phyloP scores from a whole-genome alignment of 1,140 invertebrate genomes.

The Drosophila malerkotliana region DNA sequence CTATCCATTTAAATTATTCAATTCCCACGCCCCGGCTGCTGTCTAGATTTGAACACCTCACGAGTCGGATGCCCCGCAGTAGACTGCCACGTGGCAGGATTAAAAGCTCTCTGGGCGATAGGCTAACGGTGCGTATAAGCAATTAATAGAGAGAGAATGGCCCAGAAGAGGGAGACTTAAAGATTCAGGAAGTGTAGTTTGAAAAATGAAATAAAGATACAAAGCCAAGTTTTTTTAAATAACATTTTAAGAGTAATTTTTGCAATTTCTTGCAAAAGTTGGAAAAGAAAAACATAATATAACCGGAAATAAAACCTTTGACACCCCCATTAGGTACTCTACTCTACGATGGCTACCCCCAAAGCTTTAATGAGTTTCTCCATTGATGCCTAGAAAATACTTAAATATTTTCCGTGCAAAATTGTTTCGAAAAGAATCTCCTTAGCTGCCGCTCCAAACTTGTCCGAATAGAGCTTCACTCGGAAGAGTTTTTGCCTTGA shows the following conservation, averaged over 20 bases:
- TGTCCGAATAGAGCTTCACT: constrained; percentile 15
- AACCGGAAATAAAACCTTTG: too few relatives aligned
- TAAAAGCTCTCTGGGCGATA: constrained; percentile 39
- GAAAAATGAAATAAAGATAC: neutral
- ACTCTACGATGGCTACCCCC: neutral
- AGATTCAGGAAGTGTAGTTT: neutral
- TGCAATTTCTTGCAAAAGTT: too few relatives aligned
- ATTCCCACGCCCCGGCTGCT: constrained; percentile 27
- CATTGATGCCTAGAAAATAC: constrained; percentile 6
- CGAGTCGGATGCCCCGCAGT: constrained; percentile 20
- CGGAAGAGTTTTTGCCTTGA: constrained; percentile 22
- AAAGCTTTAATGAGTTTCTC: constrained; percentile 5
- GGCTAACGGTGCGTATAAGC: constrained; percentile 40
- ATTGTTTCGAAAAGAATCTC: constrained; percentile 33
- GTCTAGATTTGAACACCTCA: constrained; percentile 34
- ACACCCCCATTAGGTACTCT: neutral
- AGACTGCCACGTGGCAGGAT: constrained; percentile 40
- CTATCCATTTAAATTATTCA: constrained; percentile 52
- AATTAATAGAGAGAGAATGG: constrained; percentile 30
- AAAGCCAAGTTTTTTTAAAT: too few relatives aligned
- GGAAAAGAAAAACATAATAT: too few relatives aligned
- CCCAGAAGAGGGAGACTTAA: neutral
- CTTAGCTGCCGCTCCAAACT: constrained; percentile 14
- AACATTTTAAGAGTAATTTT: too few relatives aligned
- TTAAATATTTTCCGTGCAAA: constrained; percentile 34